Percentiles rank a stretch among this genome's conserved stretches.
phyloP scores from a whole-genome alignment of 2,888 invertebrate genomes.

The Gastracanthus pulcherrimus region DNA sequence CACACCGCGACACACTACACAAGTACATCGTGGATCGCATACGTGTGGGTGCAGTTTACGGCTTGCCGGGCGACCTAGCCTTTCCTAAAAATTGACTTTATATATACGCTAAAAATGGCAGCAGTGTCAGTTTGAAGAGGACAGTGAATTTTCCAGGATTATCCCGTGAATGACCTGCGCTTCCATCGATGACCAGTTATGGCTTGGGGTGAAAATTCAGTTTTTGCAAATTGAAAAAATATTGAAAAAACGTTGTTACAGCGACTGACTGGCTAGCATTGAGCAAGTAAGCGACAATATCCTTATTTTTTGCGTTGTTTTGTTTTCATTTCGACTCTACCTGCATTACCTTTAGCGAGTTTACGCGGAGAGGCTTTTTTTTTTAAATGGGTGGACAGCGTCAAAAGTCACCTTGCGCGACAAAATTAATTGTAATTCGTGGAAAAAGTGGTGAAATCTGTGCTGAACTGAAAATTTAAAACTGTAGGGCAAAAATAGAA shows the following conservation, averaged over 20 bases:
- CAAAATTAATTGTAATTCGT: neutral
- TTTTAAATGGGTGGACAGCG: neutral
- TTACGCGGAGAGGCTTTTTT: slow-evolving; percentile 26
- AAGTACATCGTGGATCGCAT: neutral
- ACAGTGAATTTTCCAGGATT: slow-evolving; percentile 33
- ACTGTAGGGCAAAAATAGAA: slow-evolving; percentile 18
- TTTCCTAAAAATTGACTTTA: slow-evolving; percentile 27
- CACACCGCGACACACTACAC: neutral
- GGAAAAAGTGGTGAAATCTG: neutral
- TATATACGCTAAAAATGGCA: slow-evolving; percentile 50
- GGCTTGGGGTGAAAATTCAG: neutral
- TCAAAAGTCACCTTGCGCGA: neutral
- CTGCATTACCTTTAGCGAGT: slow-evolving; percentile 53
- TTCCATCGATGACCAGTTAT: slow-evolving; percentile 7
- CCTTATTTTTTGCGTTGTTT: slow-evolving; percentile 32
- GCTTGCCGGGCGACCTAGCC: slow-evolving; percentile 41
- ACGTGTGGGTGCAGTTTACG: neutral
- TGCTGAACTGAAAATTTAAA: neutral
- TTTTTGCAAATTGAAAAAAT: neutral
- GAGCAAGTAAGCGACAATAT: slow-evolving; percentile 39
- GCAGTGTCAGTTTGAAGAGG: slow-evolving; percentile 51
- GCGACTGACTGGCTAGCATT: neutral
- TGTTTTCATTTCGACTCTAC: slow-evolving; percentile 47
- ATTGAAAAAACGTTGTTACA: neutral
- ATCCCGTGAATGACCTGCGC: neutral